Evolutionary conservation across 2,888 invertebrate genomes (phyloP).

Genomic region (Brachyptera putata): DNA sequence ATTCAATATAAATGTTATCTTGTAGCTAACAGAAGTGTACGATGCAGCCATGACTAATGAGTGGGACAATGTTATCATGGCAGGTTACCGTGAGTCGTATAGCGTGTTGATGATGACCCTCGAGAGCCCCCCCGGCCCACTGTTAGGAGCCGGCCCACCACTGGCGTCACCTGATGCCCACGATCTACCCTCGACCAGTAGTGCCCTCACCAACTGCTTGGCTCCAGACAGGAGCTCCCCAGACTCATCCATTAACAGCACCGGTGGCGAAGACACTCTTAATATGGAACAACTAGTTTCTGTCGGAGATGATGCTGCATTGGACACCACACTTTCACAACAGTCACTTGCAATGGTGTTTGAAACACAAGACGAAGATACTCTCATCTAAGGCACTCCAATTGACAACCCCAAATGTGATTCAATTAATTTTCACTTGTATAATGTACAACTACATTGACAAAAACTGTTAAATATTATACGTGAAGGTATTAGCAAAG

Average conservation of each 20-base stretch:
- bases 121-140: constrained; percentile 47
- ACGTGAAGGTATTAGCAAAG: too few relatives aligned
- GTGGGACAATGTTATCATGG: too few relatives aligned
- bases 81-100: constrained; percentile 50
- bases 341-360: constrained; percentile 71
- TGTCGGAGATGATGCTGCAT: constrained; percentile 43
- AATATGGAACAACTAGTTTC: background rate
- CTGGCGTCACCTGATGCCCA: constrained; percentile 60
- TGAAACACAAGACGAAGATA: constrained; percentile 81
- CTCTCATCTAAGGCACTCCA: constrained; percentile 68
- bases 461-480: too few relatives aligned
- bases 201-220: constrained; percentile 47
- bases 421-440: background rate
- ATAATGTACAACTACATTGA: too few relatives aligned
- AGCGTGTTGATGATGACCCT: constrained; percentile 58
- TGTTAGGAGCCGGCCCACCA: constrained; percentile 47
- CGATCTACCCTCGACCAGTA: constrained; percentile 52
- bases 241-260: constrained; percentile 56
- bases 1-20: too few relatives aligned
- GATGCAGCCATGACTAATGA: too few relatives aligned
- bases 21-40: too few relatives aligned
- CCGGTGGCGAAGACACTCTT: constrained; percentile 51
- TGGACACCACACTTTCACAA: constrained; percentile 52
- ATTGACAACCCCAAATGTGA: background rate
- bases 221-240: constrained; percentile 53